Conservation (phyloP, 2,888 invertebrate genomes). For the Eueremaeus valkanovi region DNA sequence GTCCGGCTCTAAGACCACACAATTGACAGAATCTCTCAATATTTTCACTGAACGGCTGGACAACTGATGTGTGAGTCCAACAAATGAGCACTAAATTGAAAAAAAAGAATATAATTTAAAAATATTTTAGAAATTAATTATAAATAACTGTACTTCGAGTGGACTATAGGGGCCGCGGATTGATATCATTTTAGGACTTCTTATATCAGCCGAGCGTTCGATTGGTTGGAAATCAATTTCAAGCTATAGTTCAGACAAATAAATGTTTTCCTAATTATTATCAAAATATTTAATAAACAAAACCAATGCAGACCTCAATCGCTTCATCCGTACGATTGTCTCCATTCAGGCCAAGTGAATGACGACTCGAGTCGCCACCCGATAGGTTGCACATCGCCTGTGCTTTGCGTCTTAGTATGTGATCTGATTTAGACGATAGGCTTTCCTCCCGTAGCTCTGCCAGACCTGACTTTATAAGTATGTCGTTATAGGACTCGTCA, state of each 20-base stretch:
- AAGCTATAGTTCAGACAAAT: not conserved
- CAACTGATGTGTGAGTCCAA: conserved; percentile 1
- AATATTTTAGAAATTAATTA: not conserved
- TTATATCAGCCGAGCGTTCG: not conserved
- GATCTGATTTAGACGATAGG: too few species aligned
- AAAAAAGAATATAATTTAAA: not conserved
- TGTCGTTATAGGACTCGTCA: too few species aligned
- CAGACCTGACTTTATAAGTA: too few species aligned
- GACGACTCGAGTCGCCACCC: not conserved
- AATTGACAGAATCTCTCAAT: conserved; percentile 78
- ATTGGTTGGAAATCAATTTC: conserved; percentile 22
- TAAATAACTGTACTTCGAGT: conserved; percentile 61
- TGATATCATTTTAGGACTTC: conserved; percentile 50
- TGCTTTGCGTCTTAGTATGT: too few species aligned
- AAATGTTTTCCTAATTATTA: too few species aligned
- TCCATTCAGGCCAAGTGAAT: not conserved
- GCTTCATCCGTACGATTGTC: not conserved
- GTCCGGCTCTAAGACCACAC: conserved; percentile 73
- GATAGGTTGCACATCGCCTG: too few species aligned
- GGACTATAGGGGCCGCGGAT: conserved; percentile 78
- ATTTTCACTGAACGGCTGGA: conserved; percentile 57
- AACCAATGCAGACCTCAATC: not conserved
- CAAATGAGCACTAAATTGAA: conserved; percentile 9
- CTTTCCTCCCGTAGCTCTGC: too few species aligned
- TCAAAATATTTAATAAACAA: not conserved